A percentile compares a stretch with the other conserved stretches of the same genome.
phyloP scores from a whole-genome alignment of 2,888 invertebrate genomes.

The Netelia melanura region DNA sequence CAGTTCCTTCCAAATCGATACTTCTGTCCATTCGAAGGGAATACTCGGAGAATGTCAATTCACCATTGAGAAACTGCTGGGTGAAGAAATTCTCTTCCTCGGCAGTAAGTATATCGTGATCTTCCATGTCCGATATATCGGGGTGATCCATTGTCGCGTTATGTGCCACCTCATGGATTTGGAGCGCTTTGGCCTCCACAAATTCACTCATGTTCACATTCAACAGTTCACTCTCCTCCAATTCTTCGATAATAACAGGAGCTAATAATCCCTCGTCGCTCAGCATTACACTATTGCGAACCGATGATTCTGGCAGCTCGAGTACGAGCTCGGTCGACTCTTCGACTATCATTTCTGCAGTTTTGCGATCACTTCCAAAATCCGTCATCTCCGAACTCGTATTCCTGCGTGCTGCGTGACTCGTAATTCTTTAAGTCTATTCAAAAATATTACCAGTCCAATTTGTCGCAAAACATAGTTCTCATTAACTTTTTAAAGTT shows the following conservation, averaged over 20 bases:
- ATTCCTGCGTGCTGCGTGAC: too few relatives aligned
- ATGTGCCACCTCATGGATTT: constrained; percentile 74
- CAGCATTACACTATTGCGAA: constrained; percentile 30
- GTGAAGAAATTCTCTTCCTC: constrained; percentile 85
- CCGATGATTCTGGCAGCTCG: constrained; percentile 32
- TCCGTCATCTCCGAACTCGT: constrained; percentile 56
- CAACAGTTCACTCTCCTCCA: constrained; percentile 77
- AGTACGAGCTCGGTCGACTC: constrained; percentile 8
- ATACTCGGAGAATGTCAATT: constrained; percentile 90
- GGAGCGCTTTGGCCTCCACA: constrained; percentile 80
- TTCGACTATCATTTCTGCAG: constrained; percentile 4
- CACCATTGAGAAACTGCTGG: constrained; percentile 90
- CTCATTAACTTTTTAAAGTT: too few relatives aligned
- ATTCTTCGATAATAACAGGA: constrained; percentile 81
- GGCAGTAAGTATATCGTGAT: constrained; percentile 72
- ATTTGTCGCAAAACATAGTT: too few relatives aligned
- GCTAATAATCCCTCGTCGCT: constrained; percentile 57
- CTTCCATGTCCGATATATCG: constrained; percentile 73
- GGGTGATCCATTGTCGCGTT: constrained; percentile 52
- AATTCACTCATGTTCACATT: constrained; percentile 81
- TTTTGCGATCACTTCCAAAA: neutral
- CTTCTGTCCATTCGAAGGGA: constrained; percentile 86
- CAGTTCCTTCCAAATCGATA: constrained; percentile 85
- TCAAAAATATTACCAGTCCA: too few relatives aligned
- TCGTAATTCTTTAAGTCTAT: too few relatives aligned